phyloP scores from a whole-genome alignment of 2,113 vertebrate genomes.

The Hoplias malabaricus region DNA sequence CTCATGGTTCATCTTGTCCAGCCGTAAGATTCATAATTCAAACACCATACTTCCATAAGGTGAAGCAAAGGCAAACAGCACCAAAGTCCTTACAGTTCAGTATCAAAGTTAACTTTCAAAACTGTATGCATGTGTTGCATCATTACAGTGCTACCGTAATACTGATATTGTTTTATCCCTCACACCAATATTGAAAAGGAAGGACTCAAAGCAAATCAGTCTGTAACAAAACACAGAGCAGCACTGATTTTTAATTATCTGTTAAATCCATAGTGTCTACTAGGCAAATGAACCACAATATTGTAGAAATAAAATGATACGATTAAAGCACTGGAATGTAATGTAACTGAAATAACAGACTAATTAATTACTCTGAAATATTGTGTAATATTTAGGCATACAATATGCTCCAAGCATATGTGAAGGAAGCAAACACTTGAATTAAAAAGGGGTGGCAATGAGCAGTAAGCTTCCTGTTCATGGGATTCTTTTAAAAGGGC shows the following conservation, averaged over 20 bases:
- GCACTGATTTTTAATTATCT: neutral
- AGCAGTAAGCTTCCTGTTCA: constrained; percentile 52
- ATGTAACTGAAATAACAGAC: constrained; percentile 57
- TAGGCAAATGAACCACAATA: neutral
- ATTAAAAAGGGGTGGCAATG: constrained; percentile 67
- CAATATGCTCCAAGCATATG: constrained; percentile 52
- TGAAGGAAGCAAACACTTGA: constrained; percentile 66
- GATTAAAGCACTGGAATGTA: neutral
- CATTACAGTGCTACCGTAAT: neutral
- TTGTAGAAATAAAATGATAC: neutral
- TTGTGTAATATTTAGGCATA: constrained; percentile 59
- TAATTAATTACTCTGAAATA: constrained; percentile 62
- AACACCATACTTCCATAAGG: neutral
- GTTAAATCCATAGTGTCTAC: neutral
- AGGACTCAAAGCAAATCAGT: constrained; percentile 3
- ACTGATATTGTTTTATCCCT: neutral
- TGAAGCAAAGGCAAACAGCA: neutral
- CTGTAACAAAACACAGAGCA: neutral
- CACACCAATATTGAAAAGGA: neutral
- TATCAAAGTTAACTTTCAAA: neutral
- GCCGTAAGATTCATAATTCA: neutral
- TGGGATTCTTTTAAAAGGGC: constrained; percentile 56
- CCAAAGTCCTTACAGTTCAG: neutral
- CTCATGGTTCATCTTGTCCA: neutral
- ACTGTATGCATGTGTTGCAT: neutral